phyloP scores from a whole-genome alignment of 2,888 invertebrate genomes.

The Synergus gifuensis region DNA sequence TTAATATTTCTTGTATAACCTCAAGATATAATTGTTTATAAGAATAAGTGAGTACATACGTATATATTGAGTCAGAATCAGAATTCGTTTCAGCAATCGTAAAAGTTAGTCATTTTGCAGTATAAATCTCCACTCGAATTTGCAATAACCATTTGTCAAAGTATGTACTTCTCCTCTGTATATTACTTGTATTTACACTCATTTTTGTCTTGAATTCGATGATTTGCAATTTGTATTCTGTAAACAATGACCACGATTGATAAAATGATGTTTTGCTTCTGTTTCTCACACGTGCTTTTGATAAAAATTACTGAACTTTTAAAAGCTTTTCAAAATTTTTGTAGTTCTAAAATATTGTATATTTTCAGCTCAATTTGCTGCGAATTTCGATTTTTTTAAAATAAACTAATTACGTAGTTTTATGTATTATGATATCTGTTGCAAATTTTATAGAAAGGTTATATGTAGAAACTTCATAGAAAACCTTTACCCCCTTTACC shows the following conservation, averaged over 20 bases:
- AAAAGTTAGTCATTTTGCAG: conserved; percentile 5
- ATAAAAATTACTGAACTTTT: neutral
- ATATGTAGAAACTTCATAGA: no score
- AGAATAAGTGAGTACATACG: no score
- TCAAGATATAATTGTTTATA: no score
- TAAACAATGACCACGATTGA: neutral
- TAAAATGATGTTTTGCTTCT: no score
- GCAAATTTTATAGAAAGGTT: neutral
- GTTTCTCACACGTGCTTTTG: neutral
- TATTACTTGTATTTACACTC: neutral
- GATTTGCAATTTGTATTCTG: neutral
- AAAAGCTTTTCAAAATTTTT: neutral
- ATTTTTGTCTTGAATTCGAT: neutral
- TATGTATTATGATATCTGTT: neutral
- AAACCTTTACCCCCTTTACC: no score
- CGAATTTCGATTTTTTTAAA: neutral
- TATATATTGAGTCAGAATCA: neutral
- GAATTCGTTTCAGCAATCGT: neutral
- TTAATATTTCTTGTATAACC: no score
- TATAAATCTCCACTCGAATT: neutral
- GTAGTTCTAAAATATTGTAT: neutral
- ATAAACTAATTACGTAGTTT: neutral
- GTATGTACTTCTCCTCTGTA: neutral
- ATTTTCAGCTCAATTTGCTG: neutral
- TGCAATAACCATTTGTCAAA: conserved; percentile 2